Evolutionary conservation across 2,888 invertebrate species (phyloP), one percentile per base, ranked within the genome.

Genomic region (Keiferia lycopersicella): DNA sequence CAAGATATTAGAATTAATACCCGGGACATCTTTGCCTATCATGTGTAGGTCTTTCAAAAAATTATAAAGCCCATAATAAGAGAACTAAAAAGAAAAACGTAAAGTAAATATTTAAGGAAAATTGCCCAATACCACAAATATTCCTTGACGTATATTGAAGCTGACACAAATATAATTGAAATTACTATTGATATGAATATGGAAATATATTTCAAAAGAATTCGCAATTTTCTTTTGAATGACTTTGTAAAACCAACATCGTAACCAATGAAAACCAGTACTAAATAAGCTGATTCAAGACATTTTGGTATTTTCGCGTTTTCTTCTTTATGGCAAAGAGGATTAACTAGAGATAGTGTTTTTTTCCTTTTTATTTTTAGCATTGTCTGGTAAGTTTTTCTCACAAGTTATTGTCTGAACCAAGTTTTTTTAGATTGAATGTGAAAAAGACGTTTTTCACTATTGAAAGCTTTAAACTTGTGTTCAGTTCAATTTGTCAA

Each of bases 221-320:
- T 14, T 7, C 41, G 41, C 3, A 14, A 41, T 14, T 41, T 41
- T 11, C 1, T n/a, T 14, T 14, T 41, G 14, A 41, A 41, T 14
- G n/a, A 2, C n/a, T 41, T 41, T 41, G n/a, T 41, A n/a, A 41
- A 41, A n/a, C 41, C 41, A 41, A 45, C 45, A 45, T 45, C 45
- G n/a, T 45, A 16, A 16, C 2, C 45, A 45, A 45, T 16, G 1
- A 45, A 45, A n/a, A n/a, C 4, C 1, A 45, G 45, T 4, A 16
- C 3, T 16, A 45, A n/a, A 45, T 45, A 45, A 45, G 45, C 16
- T 16, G 16, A 1, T 16, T 45, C 45, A 45, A 45, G n/a, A 16
- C 6, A 16, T 45, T 45, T 45, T n/a, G 45, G 45, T n/a, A 16
- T 45, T 45, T 16, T 45, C 16, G 2, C 4, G n/a, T 45, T 45